phyloP scores from a whole-genome alignment of 1,140 invertebrate species.

The Neodiprion fabricii region DNA sequence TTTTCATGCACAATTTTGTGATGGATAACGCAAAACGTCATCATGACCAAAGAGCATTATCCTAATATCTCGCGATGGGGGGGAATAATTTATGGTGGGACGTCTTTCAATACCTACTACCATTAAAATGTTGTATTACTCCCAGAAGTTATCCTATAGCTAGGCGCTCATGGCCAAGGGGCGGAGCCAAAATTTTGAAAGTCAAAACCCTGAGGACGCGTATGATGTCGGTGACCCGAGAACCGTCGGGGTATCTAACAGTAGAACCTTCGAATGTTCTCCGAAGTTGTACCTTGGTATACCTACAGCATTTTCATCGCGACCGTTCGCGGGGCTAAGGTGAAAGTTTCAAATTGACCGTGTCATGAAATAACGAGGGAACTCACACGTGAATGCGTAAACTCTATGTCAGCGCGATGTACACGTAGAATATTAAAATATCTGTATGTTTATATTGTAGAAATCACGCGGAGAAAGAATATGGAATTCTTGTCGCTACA shows the following conservation, averaged over 20 bases:
- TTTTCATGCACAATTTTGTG: too few relatives aligned
- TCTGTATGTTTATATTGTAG: too few relatives aligned
- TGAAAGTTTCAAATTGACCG: background rate
- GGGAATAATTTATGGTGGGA: too few relatives aligned
- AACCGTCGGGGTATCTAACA: background rate
- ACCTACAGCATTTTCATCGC: too few relatives aligned
- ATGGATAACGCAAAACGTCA: too few relatives aligned
- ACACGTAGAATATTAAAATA: too few relatives aligned
- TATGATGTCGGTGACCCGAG: slow-evolving; percentile 11
- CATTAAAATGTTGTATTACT: background rate
- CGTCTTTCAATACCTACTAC: too few relatives aligned
- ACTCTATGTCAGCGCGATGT: too few relatives aligned
- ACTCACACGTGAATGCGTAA: background rate
- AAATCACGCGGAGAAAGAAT: too few relatives aligned
- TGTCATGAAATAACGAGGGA: background rate
- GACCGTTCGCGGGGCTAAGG: background rate
- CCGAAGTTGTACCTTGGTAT: background rate
- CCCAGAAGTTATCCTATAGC: slow-evolving; percentile 8
- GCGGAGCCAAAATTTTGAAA: slow-evolving; percentile 21
- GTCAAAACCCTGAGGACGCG: slow-evolving; percentile 8
- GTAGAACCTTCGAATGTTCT: slow-evolving; percentile 11
- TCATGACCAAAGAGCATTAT: too few relatives aligned
- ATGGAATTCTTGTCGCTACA: too few relatives aligned
- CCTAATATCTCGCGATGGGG: too few relatives aligned
- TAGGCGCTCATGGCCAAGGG: slow-evolving; percentile 19